These are phyloP conservation scores for Peribatodes rhomboidaria DNA, from an alignment of 2,888 invertebrate genomes.

Conservation along the genomic window DNA sequence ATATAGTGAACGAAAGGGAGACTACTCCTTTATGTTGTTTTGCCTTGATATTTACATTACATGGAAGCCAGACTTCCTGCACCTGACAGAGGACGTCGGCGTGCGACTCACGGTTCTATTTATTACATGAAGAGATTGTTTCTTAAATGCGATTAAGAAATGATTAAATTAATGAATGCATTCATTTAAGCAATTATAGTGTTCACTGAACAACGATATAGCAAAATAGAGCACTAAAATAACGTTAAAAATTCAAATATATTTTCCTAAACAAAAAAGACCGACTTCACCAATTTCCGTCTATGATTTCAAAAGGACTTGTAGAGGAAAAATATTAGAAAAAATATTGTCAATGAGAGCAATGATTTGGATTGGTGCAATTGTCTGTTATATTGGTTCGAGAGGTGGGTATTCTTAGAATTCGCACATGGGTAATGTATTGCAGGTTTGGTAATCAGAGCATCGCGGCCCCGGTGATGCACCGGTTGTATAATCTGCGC, in stretches of 20 bases:
- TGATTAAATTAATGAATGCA: slow-evolving; percentile 1
- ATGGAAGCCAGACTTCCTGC: slow-evolving; percentile 74
- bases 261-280: background rate
- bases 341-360: background rate
- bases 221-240: background rate
- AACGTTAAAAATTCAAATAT: background rate
- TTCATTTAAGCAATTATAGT: no score
- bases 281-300: background rate
- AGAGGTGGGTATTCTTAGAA: background rate
- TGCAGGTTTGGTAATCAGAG: slow-evolving; percentile 75
- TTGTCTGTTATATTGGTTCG: background rate
- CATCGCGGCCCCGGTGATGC: slow-evolving; percentile 65
- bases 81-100: slow-evolving; percentile 68
- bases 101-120: slow-evolving; percentile 49
- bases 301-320: background rate
- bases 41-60: slow-evolving; percentile 83
- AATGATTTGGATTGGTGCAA: background rate
- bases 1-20: slow-evolving; percentile 53
- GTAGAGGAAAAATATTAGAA: background rate
- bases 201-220: background rate
- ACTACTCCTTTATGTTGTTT: slow-evolving; percentile 64
- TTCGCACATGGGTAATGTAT: slow-evolving; percentile 42
- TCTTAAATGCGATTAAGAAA: background rate
- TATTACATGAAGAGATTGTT: slow-evolving; percentile 26
- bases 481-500: slow-evolving; percentile 68